Evolutionary conservation across 2,797 vertebrate species (phyloP).

Genomic region (Sitta carolinensis): DNA sequence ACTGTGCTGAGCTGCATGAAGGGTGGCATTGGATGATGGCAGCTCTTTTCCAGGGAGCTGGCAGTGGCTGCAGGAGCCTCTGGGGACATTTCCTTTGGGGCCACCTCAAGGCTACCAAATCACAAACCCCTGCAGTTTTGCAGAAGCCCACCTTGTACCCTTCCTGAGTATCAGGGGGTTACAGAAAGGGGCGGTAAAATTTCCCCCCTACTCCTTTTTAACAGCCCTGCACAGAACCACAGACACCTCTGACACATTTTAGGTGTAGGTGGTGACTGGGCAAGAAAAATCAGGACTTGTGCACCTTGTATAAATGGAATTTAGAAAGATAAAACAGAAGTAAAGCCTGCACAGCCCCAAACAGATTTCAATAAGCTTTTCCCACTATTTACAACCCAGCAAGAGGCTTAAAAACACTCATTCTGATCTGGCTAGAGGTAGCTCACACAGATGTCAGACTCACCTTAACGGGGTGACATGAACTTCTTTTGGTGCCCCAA

Average conservation of each 20-base stretch:
- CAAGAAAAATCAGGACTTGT: neutral
- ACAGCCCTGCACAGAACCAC: neutral
- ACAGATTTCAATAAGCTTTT: neutral
- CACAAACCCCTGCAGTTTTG: neutral
- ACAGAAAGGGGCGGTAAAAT: neutral
- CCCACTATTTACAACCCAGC: neutral
- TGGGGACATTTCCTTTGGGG: neutral
- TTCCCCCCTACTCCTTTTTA: no score
- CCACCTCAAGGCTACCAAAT: neutral
- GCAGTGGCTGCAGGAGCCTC: neutral
- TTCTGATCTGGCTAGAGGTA: neutral
- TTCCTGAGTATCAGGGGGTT: neutral
- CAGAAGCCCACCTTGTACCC: no score
- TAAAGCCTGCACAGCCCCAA: neutral
- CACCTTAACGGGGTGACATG: fast-evolving
- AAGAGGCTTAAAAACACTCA: neutral
- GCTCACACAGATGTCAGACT: neutral
- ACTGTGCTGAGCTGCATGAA: fast-evolving
- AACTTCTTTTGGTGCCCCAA: neutral
- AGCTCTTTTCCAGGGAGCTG: neutral
- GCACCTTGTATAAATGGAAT: neutral
- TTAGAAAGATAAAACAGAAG: neutral
- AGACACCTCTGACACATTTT: neutral
- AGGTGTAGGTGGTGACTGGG: neutral
- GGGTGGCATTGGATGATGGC: neutral